Evolutionary conservation across 2,888 invertebrate species (phyloP).

Genomic region (Sphecodes monilicornis): DNA sequence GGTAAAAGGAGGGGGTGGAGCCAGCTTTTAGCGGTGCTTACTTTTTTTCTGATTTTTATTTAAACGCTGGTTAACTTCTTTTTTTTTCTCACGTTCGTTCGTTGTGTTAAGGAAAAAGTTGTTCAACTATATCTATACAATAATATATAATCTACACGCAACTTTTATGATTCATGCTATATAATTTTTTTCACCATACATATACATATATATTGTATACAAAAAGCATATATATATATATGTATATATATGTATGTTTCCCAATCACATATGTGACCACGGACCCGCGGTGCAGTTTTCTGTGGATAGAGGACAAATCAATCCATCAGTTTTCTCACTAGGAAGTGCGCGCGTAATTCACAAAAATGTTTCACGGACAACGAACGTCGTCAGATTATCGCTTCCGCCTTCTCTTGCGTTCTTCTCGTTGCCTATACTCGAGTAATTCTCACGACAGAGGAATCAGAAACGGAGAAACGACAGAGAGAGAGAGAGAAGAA

Average conservation of each 20-base stretch:
- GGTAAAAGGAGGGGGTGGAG: constrained; percentile 84
- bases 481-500: constrained; percentile 12
- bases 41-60: constrained; percentile 73
- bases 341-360: constrained; percentile 39
- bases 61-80: constrained; percentile 80
- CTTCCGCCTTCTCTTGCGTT: constrained; percentile 80
- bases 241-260: not conserved
- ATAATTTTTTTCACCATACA: not conserved
- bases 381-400: constrained; percentile 74
- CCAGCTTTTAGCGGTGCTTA: constrained; percentile 84
- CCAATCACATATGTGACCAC: constrained; percentile 19
- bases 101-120: constrained; percentile 44
- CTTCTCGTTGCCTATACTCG: constrained; percentile 72
- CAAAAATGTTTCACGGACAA: constrained; percentile 51
- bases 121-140: not conserved
- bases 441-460: constrained; percentile 41
- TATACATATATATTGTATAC: not conserved
- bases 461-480: constrained; percentile 40
- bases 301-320: constrained; percentile 17
- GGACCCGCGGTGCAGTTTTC: constrained; percentile 38
- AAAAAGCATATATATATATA: not conserved
- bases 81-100: constrained; percentile 74
- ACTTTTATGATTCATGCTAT: not conserved
- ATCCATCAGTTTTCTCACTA: constrained; percentile 11
- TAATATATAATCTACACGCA: constrained; percentile 6